Conservation (phyloP, 2,113 vertebrate genomes). For the Pelodiscus sinensis region DNA sequence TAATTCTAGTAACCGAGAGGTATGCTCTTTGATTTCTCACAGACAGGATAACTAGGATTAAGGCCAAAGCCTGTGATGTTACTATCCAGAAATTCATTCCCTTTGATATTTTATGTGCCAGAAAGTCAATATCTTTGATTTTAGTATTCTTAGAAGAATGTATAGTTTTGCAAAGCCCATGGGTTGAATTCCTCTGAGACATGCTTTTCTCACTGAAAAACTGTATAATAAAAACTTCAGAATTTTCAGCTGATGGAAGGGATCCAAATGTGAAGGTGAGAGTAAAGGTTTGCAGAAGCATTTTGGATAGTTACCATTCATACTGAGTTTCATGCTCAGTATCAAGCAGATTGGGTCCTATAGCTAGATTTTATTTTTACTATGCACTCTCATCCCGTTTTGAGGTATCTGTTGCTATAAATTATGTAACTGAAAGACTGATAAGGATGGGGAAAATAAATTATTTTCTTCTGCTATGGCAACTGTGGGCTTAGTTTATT, state of each 20-base stretch:
- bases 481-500: neutral
- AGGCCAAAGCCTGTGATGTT: neutral
- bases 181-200: conserved; percentile 24
- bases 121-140: conserved; percentile 33
- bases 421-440: neutral
- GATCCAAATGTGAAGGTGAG: neutral
- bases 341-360: neutral
- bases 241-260: neutral
- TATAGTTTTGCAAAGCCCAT: neutral
- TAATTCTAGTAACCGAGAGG: neutral
- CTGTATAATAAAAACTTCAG: neutral
- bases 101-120: conserved; percentile 23
- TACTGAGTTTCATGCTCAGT: conserved; percentile 12
- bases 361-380: neutral
- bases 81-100: neutral
- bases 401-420: neutral
- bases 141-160: conserved; percentile 24
- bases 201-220: neutral
- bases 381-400: neutral
- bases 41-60: conserved; percentile 16
- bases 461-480: neutral
- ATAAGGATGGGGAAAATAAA: neutral
- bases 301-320: neutral
- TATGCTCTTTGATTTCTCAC: conserved; percentile 21
- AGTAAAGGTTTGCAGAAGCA: neutral